A percentile compares a stretch with the other conserved stretches of the same genome.
Evolutionary conservation across 2,888 invertebrate species (phyloP).

Genomic region (Troides helena): DNA sequence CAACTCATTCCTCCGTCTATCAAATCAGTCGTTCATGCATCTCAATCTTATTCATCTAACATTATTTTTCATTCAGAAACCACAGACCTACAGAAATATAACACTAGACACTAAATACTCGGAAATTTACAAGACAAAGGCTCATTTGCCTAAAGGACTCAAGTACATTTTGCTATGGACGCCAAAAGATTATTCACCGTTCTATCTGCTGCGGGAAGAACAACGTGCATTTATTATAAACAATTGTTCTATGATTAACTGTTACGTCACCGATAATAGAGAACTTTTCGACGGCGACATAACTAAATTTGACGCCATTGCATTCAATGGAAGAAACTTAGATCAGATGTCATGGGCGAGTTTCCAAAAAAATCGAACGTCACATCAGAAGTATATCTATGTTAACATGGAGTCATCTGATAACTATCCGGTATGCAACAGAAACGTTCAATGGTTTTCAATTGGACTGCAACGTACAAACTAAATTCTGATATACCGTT

Average conservation of each 20-base stretch:
- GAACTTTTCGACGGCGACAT: constrained; percentile 49
- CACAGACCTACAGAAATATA: constrained; percentile 39
- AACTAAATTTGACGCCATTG: constrained; percentile 59
- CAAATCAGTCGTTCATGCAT: no score
- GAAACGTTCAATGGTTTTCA: constrained; percentile 61
- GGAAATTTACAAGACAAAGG: constrained; percentile 55
- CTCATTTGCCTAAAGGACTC: constrained; percentile 47
- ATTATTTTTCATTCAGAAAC: no score
- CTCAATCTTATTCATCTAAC: no score
- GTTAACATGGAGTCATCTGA: constrained; percentile 67
- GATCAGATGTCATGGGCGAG: constrained; percentile 27
- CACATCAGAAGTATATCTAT: constrained; percentile 63
- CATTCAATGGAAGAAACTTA: constrained; percentile 62
- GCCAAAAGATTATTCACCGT: constrained; percentile 48
- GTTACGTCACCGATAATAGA: constrained; percentile 57
- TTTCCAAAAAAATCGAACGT: constrained; percentile 50
- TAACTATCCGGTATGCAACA: constrained; percentile 59
- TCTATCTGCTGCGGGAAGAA: constrained; percentile 52
- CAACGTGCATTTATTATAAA: constrained; percentile 56
- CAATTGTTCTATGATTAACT: constrained; percentile 60
- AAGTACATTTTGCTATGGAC: constrained; percentile 69
- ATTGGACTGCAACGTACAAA: constrained; percentile 70
- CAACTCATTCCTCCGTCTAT: no score
- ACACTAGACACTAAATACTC: constrained; percentile 55
- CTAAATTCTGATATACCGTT: constrained; percentile 64